Conservation (phyloP, 1,140 invertebrate genomes). For the Tenebrio molitor region DNA sequence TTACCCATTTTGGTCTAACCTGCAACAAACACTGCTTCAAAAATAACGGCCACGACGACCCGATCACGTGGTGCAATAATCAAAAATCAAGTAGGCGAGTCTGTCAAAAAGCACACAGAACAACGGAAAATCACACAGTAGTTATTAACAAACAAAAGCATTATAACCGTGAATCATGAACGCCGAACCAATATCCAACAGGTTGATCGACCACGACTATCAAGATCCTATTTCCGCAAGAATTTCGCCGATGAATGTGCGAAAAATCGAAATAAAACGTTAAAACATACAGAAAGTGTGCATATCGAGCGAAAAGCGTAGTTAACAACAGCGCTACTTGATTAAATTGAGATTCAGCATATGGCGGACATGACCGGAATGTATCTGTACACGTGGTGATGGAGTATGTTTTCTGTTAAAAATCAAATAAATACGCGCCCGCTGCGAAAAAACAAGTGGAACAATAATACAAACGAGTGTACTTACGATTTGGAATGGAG, state of each 20-base stretch:
- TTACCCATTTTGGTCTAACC: slow-evolving; percentile 80
- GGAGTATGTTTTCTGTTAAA: slow-evolving; percentile 46
- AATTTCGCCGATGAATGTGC: too few species aligned
- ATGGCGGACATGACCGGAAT: slow-evolving; percentile 63
- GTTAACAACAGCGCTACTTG: background rate
- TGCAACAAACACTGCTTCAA: slow-evolving; percentile 55
- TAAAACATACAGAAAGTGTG: too few species aligned
- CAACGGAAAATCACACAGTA: too few species aligned
- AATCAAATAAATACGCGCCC: slow-evolving; percentile 46
- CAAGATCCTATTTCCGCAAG: background rate
- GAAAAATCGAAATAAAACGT: too few species aligned
- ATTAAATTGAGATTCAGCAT: slow-evolving; percentile 57
- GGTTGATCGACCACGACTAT: slow-evolving; percentile 1
- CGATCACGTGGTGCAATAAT: too few species aligned
- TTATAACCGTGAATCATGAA: too few species aligned
- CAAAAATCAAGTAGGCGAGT: too few species aligned
- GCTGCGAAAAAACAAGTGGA: slow-evolving; percentile 39
- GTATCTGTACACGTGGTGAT: slow-evolving; percentile 64
- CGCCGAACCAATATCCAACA: slow-evolving; percentile 1
- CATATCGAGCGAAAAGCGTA: background rate
- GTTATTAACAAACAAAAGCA: too few species aligned
- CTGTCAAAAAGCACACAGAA: too few species aligned
- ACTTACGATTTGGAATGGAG: slow-evolving; percentile 62
- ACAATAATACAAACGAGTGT: slow-evolving; percentile 28
- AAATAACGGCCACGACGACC: background rate